These are phyloP conservation scores for Scrobipalpa atriplicella DNA, from an alignment of 2,888 invertebrate species.

Conservation along the genomic window DNA sequence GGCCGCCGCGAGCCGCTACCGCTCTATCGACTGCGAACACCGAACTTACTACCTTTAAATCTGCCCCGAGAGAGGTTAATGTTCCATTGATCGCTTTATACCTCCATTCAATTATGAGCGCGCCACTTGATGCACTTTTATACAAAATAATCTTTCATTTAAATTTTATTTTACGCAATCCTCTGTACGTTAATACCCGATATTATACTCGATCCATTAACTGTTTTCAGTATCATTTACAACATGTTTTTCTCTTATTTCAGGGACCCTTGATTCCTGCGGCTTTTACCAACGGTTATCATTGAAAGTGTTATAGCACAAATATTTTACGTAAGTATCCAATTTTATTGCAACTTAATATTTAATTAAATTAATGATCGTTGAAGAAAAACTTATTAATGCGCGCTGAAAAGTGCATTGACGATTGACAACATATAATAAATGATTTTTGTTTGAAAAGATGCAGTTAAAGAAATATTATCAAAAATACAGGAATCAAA, in stretches of 20 bases:
- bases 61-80: conserved; percentile 75
- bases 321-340: conserved; percentile 80
- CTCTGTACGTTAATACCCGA: too few species aligned
- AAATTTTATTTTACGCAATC: neutral
- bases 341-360: conserved; percentile 63
- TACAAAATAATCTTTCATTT: neutral
- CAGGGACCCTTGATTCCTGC: conserved; percentile 99
- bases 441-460: too few species aligned
- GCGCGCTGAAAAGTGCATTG: too few species aligned
- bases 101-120: conserved; percentile 69
- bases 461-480: too few species aligned
- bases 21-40: conserved; percentile 77
- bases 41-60: conserved; percentile 79
- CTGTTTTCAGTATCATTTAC: conserved; percentile 32
- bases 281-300: conserved; percentile 99
- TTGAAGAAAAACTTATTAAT: neutral
- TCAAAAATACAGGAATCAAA: too few species aligned
- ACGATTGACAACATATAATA: too few species aligned
- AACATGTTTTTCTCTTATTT: conserved; percentile 67
- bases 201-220: neutral
- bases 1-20: conserved; percentile 64
- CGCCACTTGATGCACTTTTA: conserved; percentile 9
- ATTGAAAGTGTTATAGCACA: conserved; percentile 88
- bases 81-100: conserved; percentile 70
- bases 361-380: conserved; percentile 52